Evolutionary conservation across 2,888 invertebrate genomes (phyloP), one percentile per base, ranked within the genome.

Genomic region (Polyommatus iphigenia): DNA sequence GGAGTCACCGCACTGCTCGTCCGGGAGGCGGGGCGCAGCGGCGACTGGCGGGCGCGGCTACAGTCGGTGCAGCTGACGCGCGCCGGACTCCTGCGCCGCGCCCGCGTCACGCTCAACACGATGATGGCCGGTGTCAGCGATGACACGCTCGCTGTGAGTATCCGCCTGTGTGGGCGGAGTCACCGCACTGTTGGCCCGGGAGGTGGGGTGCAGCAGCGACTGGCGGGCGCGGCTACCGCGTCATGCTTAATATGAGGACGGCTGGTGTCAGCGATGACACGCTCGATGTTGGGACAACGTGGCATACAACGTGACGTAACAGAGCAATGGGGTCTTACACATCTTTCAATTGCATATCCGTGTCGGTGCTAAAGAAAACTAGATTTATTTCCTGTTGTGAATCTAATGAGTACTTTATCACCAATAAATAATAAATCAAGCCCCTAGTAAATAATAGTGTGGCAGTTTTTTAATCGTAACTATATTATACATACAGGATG

Each of bases 21-120:
- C 80, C 89, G 90, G 72, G 80, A 41, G 71, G 80, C 85, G 87
- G 79, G 85, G 71, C 78, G 80, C 79, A 85, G 84, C 85, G 82
- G 80, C 76, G 86, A 83, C 76, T 84, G 87, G 85, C 85, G 59
- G 87, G 86, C 85, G 59, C 72, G 13, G 81, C 88, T 91, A 80
- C 84, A 85, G 82, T 87, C 91, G 75, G 79, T 85, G 86, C 89
- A 89, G 86, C 80, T 90, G 83, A 89, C 90, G 81, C 81, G 82
- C 75, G 85, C 79, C 57, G 90, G 87, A 0, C 81, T 88, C 86
- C 87, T 90, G 85, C 87, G 87, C 20, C 87, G 87, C 82, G 91
- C 88, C 24, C 76, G 78, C 50, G 90, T 90, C 78, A 79, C 82
- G 13, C 87, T 91, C 81, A 72, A 57, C 46, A 83, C 84, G 75